phyloP scores from a whole-genome alignment of 2,888 invertebrate genomes.

The Phyto melanocephala region DNA sequence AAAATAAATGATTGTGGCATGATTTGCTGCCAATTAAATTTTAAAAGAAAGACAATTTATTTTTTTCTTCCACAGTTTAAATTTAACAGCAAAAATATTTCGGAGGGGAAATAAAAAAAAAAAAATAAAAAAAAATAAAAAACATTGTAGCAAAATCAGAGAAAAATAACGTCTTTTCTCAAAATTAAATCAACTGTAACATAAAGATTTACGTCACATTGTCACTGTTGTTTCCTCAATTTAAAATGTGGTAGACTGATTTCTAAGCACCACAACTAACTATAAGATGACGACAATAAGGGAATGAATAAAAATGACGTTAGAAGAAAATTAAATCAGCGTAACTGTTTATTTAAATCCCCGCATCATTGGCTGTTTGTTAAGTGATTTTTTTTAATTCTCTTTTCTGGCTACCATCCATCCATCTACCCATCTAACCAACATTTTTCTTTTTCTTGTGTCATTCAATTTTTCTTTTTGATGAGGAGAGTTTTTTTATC shows the following conservation, averaged over 20 bases:
- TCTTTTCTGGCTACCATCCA: background rate
- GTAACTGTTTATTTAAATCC: constrained; percentile 77
- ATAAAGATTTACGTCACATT: constrained; percentile 65
- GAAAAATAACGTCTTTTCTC: background rate
- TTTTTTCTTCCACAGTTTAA: no score
- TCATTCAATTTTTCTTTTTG: constrained; percentile 6
- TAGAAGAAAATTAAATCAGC: constrained; percentile 75
- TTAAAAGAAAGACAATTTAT: background rate
- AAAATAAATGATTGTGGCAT: constrained; percentile 46
- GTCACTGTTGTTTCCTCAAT: constrained; percentile 66
- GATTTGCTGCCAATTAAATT: constrained; percentile 63
- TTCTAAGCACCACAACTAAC: background rate
- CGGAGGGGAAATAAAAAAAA: constrained; percentile 38
- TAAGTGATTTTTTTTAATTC: constrained; percentile 54
- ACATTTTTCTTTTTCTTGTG: constrained; percentile 9
- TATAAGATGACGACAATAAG: background rate
- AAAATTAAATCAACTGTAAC: constrained; percentile 59
- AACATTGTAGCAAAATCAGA: no score
- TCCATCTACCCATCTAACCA: background rate
- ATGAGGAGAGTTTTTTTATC: constrained; percentile 18
- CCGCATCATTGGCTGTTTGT: constrained; percentile 70
- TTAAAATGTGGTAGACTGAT: constrained; percentile 17
- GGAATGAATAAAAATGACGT: constrained; percentile 35
- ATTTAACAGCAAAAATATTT: no score
- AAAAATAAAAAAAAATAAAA: constrained; percentile 38